A percentile compares a stretch with the other conserved stretches of the same genome.
phyloP scores from a whole-genome alignment of 2,797 vertebrate species.

The Rhynchotus rufescens region DNA sequence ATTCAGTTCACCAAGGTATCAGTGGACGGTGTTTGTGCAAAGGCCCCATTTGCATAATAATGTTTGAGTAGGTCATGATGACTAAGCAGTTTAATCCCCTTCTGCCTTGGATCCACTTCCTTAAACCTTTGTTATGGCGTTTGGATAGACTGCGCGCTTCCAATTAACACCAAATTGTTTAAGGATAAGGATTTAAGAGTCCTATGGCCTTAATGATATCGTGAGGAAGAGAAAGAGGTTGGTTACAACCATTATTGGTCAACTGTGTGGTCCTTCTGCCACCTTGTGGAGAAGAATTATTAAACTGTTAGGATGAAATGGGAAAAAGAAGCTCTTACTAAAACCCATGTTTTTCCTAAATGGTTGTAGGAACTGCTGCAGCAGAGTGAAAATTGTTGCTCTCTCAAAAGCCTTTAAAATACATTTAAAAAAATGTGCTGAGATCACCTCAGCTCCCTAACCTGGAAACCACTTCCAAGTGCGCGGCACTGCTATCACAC shows the following conservation, averaged over 20 bases:
- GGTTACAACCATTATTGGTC: constrained; percentile 18
- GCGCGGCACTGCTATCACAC: background rate
- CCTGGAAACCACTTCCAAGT: background rate
- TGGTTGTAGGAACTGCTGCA: background rate
- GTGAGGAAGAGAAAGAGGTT: background rate
- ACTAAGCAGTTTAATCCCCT: constrained; percentile 51
- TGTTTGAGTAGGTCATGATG: constrained; percentile 14
- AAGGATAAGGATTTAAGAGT: background rate
- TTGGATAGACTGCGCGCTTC: background rate
- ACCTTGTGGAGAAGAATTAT: constrained; percentile 81
- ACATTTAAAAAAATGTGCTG: background rate
- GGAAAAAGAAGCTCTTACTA: background rate
- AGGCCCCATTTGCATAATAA: constrained; percentile 27
- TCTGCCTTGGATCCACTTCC: background rate
- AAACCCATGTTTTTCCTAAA: background rate
- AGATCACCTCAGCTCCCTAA: background rate
- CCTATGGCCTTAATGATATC: background rate
- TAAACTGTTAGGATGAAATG: constrained; percentile 34
- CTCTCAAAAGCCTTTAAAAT: background rate
- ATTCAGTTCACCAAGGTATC: constrained; percentile 12
- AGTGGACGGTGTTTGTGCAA: background rate
- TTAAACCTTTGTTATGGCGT: background rate
- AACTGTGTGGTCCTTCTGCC: constrained; percentile 81
- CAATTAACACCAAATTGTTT: background rate
- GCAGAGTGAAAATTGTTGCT: background rate